Evolutionary conservation across 2,888 invertebrate species (phyloP), one percentile per base, ranked within the genome.

Genomic region (Agrotis ipsilon): DNA sequence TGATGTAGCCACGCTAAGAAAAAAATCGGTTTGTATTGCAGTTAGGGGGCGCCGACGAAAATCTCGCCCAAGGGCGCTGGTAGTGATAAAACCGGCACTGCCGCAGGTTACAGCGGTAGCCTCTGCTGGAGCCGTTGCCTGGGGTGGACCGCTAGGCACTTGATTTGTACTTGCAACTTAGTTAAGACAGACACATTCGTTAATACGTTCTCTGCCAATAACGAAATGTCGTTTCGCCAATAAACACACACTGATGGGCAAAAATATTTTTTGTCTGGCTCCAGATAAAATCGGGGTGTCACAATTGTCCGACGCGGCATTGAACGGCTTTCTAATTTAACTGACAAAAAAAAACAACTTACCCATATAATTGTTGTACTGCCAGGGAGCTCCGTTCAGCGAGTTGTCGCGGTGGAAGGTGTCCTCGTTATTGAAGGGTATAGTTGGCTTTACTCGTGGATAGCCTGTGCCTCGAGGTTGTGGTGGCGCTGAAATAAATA

Each of bases 351-450:
- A 4, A 16, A 39, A 1, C 13, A n/a, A n/a, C 14, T 16, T 78
- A 85, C 84, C 83, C 67, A 80, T 75, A 39, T 78, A 84, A 76
- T 72, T 82, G 62, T 85, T 86, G 75, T 90, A 83, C 60, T 88
- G 89, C 92, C 91, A 92, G 0, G 91, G 90, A 43, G 89, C 82
- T 27, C 84, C 70, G 18, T 80, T 86, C 9, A 89, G 73, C n/a
- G 87, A 78, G 73, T 88, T 91, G 68, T 76, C 87, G 27, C 81
- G 89, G 19, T 72, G 72, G 9, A 86, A 83, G 7, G 87, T 67
- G 18, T 95, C 95, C 83, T 95, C 95, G 51, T 86, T 82, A 67
- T 86, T 88, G 84, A 96, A 96, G 0, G 96, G 95, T 78, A 94
- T 90, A 0, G 89, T 66, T 0, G 96, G 96, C 73, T 87, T 91